A percentile compares a stretch with the other conserved stretches of the same genome.
Evolutionary conservation across 2,113 vertebrate genomes (phyloP).

Genomic region (Colaptes auratus): DNA sequence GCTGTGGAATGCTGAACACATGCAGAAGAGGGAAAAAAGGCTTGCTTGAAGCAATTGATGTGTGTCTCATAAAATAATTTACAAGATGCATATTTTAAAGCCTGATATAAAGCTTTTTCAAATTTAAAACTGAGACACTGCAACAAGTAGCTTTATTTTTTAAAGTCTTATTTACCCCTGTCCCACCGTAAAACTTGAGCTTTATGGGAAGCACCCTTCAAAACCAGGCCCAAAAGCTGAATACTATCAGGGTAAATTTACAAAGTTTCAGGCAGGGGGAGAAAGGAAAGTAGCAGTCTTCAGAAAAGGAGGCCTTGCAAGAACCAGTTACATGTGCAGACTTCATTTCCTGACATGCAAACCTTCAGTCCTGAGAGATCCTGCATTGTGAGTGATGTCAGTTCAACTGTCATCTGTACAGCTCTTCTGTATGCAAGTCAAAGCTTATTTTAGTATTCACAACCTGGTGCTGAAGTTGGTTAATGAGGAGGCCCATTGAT

Average conservation of each 20-base stretch:
- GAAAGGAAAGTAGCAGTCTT: not conserved
- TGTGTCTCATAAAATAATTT: not conserved
- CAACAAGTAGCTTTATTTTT: not conserved
- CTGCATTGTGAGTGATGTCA: not conserved
- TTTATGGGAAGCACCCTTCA: not conserved
- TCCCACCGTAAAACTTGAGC: not conserved
- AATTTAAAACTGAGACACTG: not conserved
- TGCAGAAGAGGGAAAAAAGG: not conserved
- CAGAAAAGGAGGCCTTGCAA: not conserved
- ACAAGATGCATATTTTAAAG: not conserved
- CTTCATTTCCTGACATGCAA: not conserved
- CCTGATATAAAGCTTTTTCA: not conserved
- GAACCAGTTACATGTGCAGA: not conserved
- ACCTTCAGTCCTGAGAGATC: not conserved
- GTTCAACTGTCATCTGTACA: not conserved
- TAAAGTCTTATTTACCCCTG: not conserved
- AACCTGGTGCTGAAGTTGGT: not conserved
- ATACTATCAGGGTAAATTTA: not conserved
- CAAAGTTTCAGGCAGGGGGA: not conserved
- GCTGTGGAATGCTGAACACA: not conserved
- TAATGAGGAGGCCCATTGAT: slow-evolving; percentile 10
- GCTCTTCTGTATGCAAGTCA: not conserved
- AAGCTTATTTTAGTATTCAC: not conserved
- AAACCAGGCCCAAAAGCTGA: not conserved
- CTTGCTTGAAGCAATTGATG: not conserved